Evolutionary conservation across 2,888 invertebrate genomes (phyloP), one percentile per base, ranked within the genome.

Genomic region (Pseudolycoriella hygida): DNA sequence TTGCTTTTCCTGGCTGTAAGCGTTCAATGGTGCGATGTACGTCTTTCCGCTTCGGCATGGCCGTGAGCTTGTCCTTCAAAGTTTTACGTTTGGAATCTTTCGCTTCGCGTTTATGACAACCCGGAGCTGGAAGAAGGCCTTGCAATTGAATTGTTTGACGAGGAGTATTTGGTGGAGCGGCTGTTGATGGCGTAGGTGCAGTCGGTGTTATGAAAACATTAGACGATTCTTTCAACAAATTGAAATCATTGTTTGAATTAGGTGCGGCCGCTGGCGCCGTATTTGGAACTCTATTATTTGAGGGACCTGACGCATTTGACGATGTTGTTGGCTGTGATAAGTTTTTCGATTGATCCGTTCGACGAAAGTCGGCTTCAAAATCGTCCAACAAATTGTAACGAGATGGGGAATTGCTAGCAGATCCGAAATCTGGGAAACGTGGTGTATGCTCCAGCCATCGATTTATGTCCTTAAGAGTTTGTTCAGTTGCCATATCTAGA

Each of bases 361-460:
- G 32, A 14, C 40, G 41, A 34, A 34, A 61, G 50, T 62, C 63
- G 8, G 60, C 55, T 20, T 62, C 59, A 5, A 67, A 60, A 56
- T 82, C 78, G 3, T 30, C 11, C 3, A 76, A 67, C 3, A 76
- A 68, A 50, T 75, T 70, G 39, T 76, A 75, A 49, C 74, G 74
- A 2, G 79, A 74, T 0, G 80, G 79, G 1, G 86, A 86, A 60
- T 83, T 84, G 55, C 80, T 81, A 6, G 77, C 79, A 1, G 85
- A 84, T 53, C 81, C 84, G 51, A 78, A 77, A 53, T 78, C 79
- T 0, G 80, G 74, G 49, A 77, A 73, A 52, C 78, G 77, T 1
- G 87, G 86, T 0, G 86, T 81, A 54, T 86, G 86, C 56, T 87
- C 86, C 48, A 89, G 64, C 86, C 87, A 88, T 56, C 86, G 85